Evolutionary conservation across 1,140 invertebrate species (phyloP).

Genomic region (Mesaphorura yosii): DNA sequence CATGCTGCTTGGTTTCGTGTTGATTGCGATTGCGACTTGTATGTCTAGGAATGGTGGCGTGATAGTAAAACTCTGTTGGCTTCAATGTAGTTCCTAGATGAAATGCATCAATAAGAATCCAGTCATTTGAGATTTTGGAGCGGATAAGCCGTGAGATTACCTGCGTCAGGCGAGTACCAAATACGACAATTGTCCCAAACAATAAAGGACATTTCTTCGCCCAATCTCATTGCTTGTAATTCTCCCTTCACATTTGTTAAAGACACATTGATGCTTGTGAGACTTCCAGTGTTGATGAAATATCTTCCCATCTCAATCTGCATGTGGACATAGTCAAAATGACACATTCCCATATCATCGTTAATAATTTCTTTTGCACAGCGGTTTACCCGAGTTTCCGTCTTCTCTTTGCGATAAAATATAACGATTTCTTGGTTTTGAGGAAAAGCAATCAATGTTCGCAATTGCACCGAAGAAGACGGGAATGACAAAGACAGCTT

Average conservation of each 20-base stretch:
- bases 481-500: not conserved
- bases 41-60: no score
- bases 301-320: slow-evolving; percentile 6
- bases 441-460: no score
- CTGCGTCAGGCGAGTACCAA: slow-evolving; percentile 19
- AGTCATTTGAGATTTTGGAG: no score
- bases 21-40: no score
- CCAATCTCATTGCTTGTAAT: slow-evolving; percentile 9
- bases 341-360: not conserved
- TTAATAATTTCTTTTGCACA: slow-evolving; percentile 2
- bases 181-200: slow-evolving; percentile 24
- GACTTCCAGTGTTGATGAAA: not conserved
- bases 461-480: no score
- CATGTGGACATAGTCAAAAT: not conserved
- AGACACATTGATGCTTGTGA: not conserved
- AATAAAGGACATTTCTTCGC: slow-evolving; percentile 14
- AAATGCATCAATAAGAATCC: no score
- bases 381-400: not conserved
- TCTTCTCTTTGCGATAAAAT: no score
- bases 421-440: no score
- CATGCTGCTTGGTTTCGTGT: no score
- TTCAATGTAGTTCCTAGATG: no score
- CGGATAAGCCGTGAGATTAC: no score
- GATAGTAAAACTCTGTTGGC: no score
- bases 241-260: slow-evolving; percentile 3